phyloP scores from a whole-genome alignment of 2,113 vertebrate species.

The Oostethus manadensis region DNA sequence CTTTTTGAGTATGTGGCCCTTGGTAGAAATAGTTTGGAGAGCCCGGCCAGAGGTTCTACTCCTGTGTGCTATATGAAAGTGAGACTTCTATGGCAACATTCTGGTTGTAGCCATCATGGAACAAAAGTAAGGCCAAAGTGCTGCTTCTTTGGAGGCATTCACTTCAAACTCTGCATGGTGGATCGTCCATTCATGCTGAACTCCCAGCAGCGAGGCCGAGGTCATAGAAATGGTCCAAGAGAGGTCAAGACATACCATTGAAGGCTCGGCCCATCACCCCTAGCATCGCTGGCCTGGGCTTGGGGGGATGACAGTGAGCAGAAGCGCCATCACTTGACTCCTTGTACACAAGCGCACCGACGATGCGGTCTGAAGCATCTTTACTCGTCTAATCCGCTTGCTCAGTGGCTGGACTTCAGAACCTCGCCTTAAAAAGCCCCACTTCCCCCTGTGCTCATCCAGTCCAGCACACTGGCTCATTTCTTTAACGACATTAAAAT shows the following conservation, averaged over 20 bases:
- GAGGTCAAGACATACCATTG: conserved; percentile 66
- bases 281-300: conserved; percentile 35
- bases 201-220: conserved; percentile 42
- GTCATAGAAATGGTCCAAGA: conserved; percentile 56
- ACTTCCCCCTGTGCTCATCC: conserved; percentile 54
- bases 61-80: too few species aligned
- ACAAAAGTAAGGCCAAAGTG: conserved; percentile 1
- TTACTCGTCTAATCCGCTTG: conserved; percentile 22
- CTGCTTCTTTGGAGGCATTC: conserved; percentile 18
- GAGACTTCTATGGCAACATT: neutral
- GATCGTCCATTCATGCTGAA: conserved; percentile 52
- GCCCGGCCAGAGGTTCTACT: too few species aligned
- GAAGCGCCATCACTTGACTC: conserved; percentile 29
- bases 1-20: too few species aligned
- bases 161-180: conserved; percentile 27
- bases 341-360: conserved; percentile 49
- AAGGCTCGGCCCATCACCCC: conserved; percentile 56
- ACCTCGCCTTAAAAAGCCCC: conserved; percentile 1
- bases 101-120: conserved; percentile 3
- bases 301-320: conserved; percentile 29
- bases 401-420: neutral
- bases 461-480: neutral
- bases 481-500: too few species aligned
- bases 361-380: conserved; percentile 24
- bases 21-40: too few species aligned